Base-by-base conservation (phyloP, 2,113 vertebrate species). In the Phalacrocorax carbo region DNA sequence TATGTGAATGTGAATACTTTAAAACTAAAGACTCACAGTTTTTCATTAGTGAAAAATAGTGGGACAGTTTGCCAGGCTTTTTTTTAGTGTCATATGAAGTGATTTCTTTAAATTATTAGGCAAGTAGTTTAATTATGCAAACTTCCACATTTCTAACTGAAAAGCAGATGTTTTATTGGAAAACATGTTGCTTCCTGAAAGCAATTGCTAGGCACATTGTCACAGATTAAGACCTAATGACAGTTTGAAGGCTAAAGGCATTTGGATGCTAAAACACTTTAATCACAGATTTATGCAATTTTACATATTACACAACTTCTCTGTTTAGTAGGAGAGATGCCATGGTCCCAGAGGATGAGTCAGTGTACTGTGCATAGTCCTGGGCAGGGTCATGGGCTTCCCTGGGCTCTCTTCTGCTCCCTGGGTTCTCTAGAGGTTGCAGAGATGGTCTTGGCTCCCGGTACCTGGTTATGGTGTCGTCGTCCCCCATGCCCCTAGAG, bases 51-150 rank as follows among this genome's bases (percentile, higher is more conserved):
- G 52, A 72, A 65, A n/a, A 73, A 65, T 82, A 92, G 61, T 38
- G 23, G 72, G 76, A 46, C 17, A 40, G 55, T 93, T 95, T 92
- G 30, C 15, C 61, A 90, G n/a, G 22, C 13, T 93, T 95, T 70
- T 87, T 48, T 94, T 66, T 58, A 87, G 49, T 22, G 40, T 36
- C 22, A 46, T 84, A 79, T 64, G 14, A 93, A 95, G 64, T 88
- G 60, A 94, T 95, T 86, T 95, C 66, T 19, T 87, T 96, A 79
- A 96, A 96, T 97, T 96, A 97, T 97, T 97, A 82, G 96, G 57
- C 40, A 75, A 87, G 17, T 38, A 34, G 48, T 92, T 97, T 71
- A 96, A 97, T 95, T 93, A 97, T 94, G 86, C 71, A 96, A 65
- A 60, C 38, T 64, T 92, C 68, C 88, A 64, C 87, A 60, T 52